These are phyloP conservation scores for Ardeotis arabs DNA, from an alignment of 2,113 vertebrate genomes.

Conservation along the genomic window DNA sequence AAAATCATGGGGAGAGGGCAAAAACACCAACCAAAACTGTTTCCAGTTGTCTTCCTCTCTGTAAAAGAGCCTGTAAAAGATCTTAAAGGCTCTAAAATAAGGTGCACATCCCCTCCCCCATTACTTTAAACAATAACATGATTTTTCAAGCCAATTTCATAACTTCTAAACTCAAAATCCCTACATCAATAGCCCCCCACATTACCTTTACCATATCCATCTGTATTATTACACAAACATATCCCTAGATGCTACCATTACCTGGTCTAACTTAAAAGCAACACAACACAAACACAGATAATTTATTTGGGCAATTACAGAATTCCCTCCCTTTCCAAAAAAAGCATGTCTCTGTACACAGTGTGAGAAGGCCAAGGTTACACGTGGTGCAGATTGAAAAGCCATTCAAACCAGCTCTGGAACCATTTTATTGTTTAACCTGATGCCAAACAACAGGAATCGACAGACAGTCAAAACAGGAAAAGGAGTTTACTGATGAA, in stretches of 20 bases:
- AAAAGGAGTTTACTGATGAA: background rate
- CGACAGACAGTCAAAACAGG: background rate
- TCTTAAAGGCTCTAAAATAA: background rate
- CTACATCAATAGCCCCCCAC: background rate
- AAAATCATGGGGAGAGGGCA: background rate
- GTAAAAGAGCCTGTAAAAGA: background rate
- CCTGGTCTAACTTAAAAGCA: background rate
- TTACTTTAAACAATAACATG: background rate
- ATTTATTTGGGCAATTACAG: background rate
- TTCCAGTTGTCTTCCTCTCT: background rate
- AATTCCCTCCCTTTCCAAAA: background rate
- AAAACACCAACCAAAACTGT: background rate
- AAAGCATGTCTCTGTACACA: background rate
- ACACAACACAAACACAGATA: background rate
- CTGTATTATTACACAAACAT: background rate
- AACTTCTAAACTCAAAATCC: background rate
- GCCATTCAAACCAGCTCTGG: background rate
- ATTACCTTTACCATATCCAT: background rate
- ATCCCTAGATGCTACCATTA: background rate
- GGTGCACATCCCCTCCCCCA: fast-evolving
- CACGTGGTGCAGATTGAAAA: background rate
- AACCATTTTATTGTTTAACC: background rate
- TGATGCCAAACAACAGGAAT: background rate
- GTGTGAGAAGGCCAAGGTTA: background rate
- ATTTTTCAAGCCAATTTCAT: background rate